Evolutionary conservation across 2,113 vertebrate species (phyloP), one percentile per base, ranked within the genome.

Genomic region (Spea bombifrons): DNA sequence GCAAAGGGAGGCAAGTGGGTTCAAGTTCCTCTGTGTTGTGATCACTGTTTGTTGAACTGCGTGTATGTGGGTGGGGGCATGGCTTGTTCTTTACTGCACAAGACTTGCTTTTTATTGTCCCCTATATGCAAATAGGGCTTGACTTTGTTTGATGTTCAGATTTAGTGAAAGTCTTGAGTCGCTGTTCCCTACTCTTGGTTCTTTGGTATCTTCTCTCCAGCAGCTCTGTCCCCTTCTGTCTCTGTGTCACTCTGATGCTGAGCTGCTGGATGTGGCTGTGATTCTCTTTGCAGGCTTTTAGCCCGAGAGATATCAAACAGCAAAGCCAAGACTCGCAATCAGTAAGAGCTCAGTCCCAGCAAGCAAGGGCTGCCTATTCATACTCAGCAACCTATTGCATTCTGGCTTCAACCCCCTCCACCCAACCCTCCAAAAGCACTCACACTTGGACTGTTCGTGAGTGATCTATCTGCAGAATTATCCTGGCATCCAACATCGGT

Each of bases 401-500:
- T 61, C 71, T 67, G 77, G 10, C 77, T 80, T 50, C 64, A 66
- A 67, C 71, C 57, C 71, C 84, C 77, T 76, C 75, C 65, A 67
- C 44, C 66, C 66, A 71, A 67, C 66, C 82, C 63, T 68, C 63
- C 44, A 55, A 81, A 82, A 66, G 49, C 67, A 71, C 77, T 79
- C 80, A 82, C 73, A 83, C 73, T 75, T 66, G 80, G 76, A 84
- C 82, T 82, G 83, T 84, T 82, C 82, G 68, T 71, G 70, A 79
- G 66, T 77, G 82, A 83, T 85, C 81, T 73, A 75, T 75, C 79
- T 79, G 76, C 78, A 84, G 79, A 72, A 78, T 72, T 84, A 81
- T 84, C 76, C 82, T 80, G 83, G 66, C 82, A 64, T 70, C 81
- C 82, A 75, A 83, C 82, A 84, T 88, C 88, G 76, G 86, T 84